Percentiles rank a stretch among this genome's conserved stretches.
phyloP scores from a whole-genome alignment of 1,140 invertebrate genomes.

The Megalonaias nervosa region DNA sequence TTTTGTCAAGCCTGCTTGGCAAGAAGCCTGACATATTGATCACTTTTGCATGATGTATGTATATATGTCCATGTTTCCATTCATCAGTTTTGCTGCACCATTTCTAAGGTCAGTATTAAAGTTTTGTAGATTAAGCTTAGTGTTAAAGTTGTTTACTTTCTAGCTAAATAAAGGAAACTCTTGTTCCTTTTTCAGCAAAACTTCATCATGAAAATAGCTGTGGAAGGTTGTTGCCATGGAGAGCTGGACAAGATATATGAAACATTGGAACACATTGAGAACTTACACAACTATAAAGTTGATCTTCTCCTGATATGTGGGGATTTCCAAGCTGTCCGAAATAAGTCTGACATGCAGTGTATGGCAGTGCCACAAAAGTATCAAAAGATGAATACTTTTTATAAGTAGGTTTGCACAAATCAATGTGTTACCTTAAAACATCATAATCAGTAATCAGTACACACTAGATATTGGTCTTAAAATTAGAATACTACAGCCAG shows the following conservation, averaged over 20 bases:
- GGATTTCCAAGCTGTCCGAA: slow-evolving; percentile 89
- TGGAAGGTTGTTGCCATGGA: slow-evolving; percentile 98
- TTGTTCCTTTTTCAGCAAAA: not conserved
- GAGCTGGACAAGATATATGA: slow-evolving; percentile 97
- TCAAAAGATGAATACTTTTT: slow-evolving; percentile 92
- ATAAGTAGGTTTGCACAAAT: slow-evolving; percentile 80
- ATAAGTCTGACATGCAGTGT: slow-evolving; percentile 79
- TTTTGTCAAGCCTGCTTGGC: too few relatives aligned
- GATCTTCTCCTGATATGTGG: slow-evolving; percentile 97
- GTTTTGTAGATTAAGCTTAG: too few relatives aligned
- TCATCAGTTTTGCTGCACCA: too few relatives aligned
- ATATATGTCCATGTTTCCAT: too few relatives aligned
- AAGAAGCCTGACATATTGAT: too few relatives aligned
- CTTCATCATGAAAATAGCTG: slow-evolving; percentile 89
- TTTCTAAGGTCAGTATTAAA: too few relatives aligned
- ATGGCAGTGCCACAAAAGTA: slow-evolving; percentile 98
- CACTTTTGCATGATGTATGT: too few relatives aligned
- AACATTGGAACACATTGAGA: slow-evolving; percentile 76
- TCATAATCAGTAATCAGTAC: too few relatives aligned
- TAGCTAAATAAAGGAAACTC: not conserved
- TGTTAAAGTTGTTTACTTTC: too few relatives aligned
- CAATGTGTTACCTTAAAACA: too few relatives aligned
- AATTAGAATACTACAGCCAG: too few relatives aligned
- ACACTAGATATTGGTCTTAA: too few relatives aligned
- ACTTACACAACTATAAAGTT: slow-evolving; percentile 71